Evolutionary conservation across 2,888 invertebrate genomes (phyloP).

Genomic region (Onthophagus sagittarius): DNA sequence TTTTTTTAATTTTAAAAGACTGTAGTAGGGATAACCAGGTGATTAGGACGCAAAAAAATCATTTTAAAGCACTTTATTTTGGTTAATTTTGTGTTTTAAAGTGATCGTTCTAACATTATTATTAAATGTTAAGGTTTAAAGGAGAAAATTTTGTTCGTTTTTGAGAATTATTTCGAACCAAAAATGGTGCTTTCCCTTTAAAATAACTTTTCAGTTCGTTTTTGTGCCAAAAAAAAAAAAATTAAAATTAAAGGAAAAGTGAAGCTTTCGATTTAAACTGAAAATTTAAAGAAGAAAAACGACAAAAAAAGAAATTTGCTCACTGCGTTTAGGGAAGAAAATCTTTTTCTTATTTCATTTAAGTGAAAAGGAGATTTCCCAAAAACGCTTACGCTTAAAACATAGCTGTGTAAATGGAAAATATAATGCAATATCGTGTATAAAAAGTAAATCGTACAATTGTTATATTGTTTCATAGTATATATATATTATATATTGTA

Average conservation of each 20-base stretch:
- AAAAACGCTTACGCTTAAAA: constrained; percentile 40
- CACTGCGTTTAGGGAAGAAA: constrained; percentile 40
- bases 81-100: not conserved
- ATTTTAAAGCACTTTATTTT: not conserved
- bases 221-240: not conserved
- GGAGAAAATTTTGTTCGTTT: not conserved
- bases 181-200: not conserved
- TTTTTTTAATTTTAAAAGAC: not conserved
- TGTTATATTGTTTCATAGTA: constrained; percentile 52
- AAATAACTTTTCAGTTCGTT: not conserved
- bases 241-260: too few species aligned
- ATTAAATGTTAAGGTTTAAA: not conserved
- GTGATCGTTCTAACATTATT: not conserved
- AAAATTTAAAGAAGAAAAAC: constrained; percentile 1
- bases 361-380: constrained; percentile 46
- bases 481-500: constrained; percentile 38
- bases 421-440: constrained; percentile 47
- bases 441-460: constrained; percentile 49
- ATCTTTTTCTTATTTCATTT: not conserved
- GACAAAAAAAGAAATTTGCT: constrained; percentile 36
- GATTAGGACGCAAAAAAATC: not conserved
- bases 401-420: constrained; percentile 37
- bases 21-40: constrained; percentile 8
- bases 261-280: not conserved
- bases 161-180: not conserved